Evolutionary conservation across 1,140 invertebrate genomes (phyloP), one percentile per base, ranked within the genome.

Genomic region (Hycleus cichorii): DNA sequence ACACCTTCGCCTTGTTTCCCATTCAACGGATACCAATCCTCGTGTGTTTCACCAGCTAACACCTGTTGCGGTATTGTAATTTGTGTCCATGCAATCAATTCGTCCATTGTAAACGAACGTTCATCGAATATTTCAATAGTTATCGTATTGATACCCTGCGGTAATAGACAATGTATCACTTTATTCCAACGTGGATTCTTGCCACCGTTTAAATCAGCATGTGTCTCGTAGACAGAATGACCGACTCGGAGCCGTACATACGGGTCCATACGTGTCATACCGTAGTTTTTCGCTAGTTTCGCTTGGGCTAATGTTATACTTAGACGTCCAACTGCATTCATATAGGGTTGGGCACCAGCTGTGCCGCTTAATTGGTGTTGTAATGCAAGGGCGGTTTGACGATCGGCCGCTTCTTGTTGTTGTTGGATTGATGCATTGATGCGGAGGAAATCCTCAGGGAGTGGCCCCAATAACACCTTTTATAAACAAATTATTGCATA

Each of bases 111-210:
- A 74, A 98, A 96, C 2, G 93, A 91, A 76, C 93, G 89, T 78
- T 98, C 95, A 78, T 98, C 95, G 77, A 90, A 98, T 58, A 98
- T 91, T 82, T 98, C 94, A 70, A 98, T 66, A 66, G 91, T 91
- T 66, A 98, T 84, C 26, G 85, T 84, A 69, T 89, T 88, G 1
- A 97, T 89, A 44, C 93, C 93, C 62, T 83, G 81, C 10, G 93
- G 92, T 45, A 97, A 76, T 67, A 91, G 83, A 71, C 90, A 91
- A 69, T 93, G 88, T 65, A 97, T 85, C 54, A 88, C 86, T 81
- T 95, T 95, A 73, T 95, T 94, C 95, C 95, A 97, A 63, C 86
- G 80, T 11, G 95, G 95, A 74, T 89, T 94, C 75, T 95, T 96
- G n/a, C 93, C 93, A 49, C 94, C 95, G 78, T 92, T 97, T 45